Conservation (phyloP, 2,888 invertebrate species). For the Harpagoxenus sublaevis region DNA sequence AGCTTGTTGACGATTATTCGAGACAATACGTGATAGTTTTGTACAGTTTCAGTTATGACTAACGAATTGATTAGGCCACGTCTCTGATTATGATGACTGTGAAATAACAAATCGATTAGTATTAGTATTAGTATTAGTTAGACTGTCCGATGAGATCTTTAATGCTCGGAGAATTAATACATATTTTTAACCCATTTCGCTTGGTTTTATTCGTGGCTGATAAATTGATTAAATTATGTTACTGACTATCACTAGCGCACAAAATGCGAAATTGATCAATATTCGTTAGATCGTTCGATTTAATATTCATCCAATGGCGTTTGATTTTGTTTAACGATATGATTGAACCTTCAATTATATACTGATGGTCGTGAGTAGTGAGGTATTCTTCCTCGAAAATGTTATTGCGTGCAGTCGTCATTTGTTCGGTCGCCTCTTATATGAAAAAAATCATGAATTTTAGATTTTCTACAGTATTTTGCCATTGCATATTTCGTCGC, state of each 20-base stretch:
- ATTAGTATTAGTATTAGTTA: not conserved
- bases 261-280: not conserved
- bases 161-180: not conserved
- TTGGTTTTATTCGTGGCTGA: not conserved
- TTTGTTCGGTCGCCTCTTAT: not conserved
- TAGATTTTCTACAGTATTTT: not conserved
- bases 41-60: not conserved
- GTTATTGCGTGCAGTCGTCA: not conserved
- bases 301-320: not conserved
- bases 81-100: not conserved
- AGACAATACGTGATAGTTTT: constrained; percentile 2
- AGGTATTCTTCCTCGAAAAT: not conserved
- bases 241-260: not conserved
- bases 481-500: not conserved
- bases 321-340: not conserved
- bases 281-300: constrained; percentile 2
- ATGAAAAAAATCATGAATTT: not conserved
- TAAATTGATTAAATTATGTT: constrained; percentile 14
- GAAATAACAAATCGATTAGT: not conserved
- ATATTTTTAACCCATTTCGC: not conserved
- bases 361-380: not conserved
- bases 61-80: not conserved
- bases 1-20: not conserved
- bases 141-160: not conserved
- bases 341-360: not conserved